Conservation (phyloP, 2,888 invertebrate genomes). For the Helicoverpa assulta region DNA sequence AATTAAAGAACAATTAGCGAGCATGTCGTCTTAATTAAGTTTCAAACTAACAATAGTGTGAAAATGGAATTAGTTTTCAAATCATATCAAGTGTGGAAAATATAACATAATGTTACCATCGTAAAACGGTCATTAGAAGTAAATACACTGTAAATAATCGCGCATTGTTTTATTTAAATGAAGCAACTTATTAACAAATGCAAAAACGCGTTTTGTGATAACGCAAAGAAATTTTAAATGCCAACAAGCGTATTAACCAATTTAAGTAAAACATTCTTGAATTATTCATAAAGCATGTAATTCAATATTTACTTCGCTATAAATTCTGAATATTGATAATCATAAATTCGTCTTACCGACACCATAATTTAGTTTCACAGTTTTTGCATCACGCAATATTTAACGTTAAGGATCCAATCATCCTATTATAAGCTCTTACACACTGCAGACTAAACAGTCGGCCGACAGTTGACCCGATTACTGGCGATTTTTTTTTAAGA, state of each 20-base stretch:
- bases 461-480: too few species aligned
- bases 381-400: conserved; percentile 51
- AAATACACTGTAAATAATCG: conserved; percentile 12
- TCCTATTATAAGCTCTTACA: conserved; percentile 54
- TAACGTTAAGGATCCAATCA: conserved; percentile 37
- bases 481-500: too few species aligned
- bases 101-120: conserved; percentile 1
- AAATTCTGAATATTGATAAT: conserved; percentile 10
- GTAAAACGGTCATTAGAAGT: conserved; percentile 26
- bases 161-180: conserved; percentile 27
- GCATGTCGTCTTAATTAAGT: conserved; percentile 28
- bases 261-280: too few species aligned
- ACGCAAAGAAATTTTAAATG: too few species aligned
- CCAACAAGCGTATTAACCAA: too few species aligned
- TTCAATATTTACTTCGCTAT: conserved; percentile 15
- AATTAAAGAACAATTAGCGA: conserved; percentile 32
- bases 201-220: not conserved
- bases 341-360: conserved; percentile 10
- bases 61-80: conserved; percentile 53
- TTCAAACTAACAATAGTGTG: conserved; percentile 49
- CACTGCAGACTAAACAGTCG: conserved; percentile 4
- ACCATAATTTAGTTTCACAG: conserved; percentile 40
- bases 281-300: not conserved
- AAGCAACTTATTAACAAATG: not conserved
- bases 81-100: conserved; percentile 17